These are phyloP conservation scores for Chromobotia macracanthus DNA, from an alignment of 2,797 vertebrate species.

Conservation along the genomic window DNA sequence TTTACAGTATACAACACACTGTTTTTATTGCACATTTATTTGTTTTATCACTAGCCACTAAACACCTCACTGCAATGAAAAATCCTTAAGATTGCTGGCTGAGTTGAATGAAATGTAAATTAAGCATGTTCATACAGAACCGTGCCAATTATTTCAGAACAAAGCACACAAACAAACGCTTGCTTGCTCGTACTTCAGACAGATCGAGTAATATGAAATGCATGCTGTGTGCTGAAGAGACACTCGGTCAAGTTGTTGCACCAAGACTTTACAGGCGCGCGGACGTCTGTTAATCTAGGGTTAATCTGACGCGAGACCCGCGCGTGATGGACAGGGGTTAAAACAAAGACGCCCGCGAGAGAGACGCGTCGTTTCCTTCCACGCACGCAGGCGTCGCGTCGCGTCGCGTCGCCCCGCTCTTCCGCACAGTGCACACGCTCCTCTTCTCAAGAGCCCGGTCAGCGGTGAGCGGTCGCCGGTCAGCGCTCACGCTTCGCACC, in stretches of 20 bases:
- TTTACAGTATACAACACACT: not conserved
- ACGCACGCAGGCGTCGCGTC: conserved; percentile 47
- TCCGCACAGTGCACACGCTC: conserved; percentile 46
- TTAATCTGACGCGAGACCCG: conserved; percentile 56
- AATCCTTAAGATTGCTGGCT: not conserved
- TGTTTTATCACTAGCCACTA: not conserved
- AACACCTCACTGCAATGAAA: not conserved
- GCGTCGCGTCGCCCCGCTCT: conserved; percentile 38
- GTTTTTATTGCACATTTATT: not conserved
- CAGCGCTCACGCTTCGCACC: not conserved
- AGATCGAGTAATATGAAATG: not conserved
- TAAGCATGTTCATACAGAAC: too few relatives aligned
- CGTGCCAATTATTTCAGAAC: not conserved
- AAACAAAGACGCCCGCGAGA: conserved; percentile 56
- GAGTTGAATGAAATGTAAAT: too few relatives aligned
- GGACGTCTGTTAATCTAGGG: conserved; percentile 41
- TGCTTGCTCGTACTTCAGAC: not conserved
- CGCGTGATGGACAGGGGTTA: conserved; percentile 57
- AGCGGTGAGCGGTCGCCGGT: conserved; percentile 30
- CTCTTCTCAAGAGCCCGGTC: conserved; percentile 36
- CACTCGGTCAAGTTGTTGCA: not conserved
- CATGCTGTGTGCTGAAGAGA: not conserved
- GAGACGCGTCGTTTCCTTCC: conserved; percentile 57
- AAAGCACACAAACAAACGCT: not conserved
- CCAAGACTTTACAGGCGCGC: not conserved